Conservation (phyloP, 1,140 invertebrate genomes). For the Cydia strobilella region DNA sequence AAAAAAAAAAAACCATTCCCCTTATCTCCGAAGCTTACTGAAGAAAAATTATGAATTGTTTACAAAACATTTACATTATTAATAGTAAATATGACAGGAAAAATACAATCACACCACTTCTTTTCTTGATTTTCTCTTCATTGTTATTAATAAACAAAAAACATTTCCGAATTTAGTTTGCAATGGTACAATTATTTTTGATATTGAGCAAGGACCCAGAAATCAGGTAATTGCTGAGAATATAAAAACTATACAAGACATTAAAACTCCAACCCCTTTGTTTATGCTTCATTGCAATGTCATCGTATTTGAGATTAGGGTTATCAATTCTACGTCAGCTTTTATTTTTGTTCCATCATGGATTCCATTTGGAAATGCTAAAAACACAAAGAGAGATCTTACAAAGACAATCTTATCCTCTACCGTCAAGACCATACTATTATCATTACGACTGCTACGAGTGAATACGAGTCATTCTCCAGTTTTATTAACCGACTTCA, state of each 20-base stretch:
- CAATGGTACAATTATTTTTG: neutral
- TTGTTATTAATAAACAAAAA: too few relatives aligned
- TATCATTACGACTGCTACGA: too few relatives aligned
- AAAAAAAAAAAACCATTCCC: too few relatives aligned
- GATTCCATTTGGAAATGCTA: conserved; percentile 1
- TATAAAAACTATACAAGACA: neutral
- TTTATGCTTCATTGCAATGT: neutral
- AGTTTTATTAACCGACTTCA: too few relatives aligned
- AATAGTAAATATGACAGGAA: too few relatives aligned
- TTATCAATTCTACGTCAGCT: neutral
- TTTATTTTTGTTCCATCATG: conserved; percentile 15
- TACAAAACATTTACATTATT: too few relatives aligned
- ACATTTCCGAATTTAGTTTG: too few relatives aligned
- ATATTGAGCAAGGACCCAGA: neutral
- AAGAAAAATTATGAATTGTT: too few relatives aligned
- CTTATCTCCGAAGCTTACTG: too few relatives aligned
- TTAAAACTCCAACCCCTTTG: neutral
- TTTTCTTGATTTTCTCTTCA: too few relatives aligned
- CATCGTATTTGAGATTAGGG: neutral
- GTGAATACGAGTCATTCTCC: too few relatives aligned
- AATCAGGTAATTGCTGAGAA: neutral
- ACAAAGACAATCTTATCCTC: neutral
- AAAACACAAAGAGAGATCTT: neutral
- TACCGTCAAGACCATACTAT: neutral
- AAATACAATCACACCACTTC: too few relatives aligned